phyloP scores from a whole-genome alignment of 2,113 vertebrate species.

The Ceuthmochares aereus region DNA sequence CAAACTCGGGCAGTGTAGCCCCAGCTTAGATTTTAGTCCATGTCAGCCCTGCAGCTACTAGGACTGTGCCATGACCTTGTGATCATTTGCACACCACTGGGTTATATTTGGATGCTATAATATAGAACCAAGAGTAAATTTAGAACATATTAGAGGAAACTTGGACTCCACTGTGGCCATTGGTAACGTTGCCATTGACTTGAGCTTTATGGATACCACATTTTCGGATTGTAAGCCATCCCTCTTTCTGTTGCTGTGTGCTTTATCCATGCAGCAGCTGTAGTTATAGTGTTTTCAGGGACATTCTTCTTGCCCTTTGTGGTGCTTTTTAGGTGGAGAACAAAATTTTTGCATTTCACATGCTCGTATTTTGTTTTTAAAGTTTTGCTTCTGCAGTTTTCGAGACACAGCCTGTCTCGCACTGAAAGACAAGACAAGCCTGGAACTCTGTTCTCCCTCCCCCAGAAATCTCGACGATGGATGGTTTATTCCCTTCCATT shows the following conservation, averaged over 20 bases:
- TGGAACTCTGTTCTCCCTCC: background rate
- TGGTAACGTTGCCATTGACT: background rate
- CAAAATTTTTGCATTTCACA: background rate
- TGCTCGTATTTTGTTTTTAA: background rate
- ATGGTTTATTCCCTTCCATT: conserved; percentile 6
- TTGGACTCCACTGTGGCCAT: background rate
- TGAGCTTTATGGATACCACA: background rate
- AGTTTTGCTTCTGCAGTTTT: background rate
- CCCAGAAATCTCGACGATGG: background rate
- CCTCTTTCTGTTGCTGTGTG: background rate
- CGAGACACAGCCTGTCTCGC: background rate
- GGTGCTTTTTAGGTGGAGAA: background rate
- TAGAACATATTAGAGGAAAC: background rate
- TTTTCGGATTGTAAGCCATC: background rate
- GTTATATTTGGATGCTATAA: background rate
- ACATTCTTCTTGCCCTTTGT: background rate
- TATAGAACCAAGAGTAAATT: background rate
- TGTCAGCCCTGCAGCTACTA: background rate
- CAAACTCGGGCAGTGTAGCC: background rate
- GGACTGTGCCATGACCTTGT: rapidly evolving
- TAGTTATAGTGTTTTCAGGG: background rate
- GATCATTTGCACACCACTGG: background rate
- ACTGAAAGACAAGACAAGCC: background rate
- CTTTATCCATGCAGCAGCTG: background rate
- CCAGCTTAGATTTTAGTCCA: background rate